Base-by-base conservation (phyloP, 2,797 vertebrate species). In the Naso thynnoides region DNA sequence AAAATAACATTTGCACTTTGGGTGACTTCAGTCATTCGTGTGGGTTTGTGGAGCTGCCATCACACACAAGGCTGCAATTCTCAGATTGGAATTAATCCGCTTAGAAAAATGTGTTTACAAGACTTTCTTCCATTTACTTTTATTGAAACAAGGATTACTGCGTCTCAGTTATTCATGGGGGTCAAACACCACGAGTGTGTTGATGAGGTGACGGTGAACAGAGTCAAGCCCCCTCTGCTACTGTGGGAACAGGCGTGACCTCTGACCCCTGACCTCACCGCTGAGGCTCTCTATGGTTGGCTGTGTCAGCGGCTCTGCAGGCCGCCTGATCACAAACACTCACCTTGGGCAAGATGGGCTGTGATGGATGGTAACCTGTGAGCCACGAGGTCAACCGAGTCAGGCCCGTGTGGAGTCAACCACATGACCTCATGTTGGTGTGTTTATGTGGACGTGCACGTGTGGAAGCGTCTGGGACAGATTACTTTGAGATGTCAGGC, bases 211-310 rank as follows among this genome's bases (percentile, higher is more conserved):
- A 92, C 82, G 69, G 82, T 82, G 84, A 93, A 58, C 88, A 92
- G 91, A 92, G 63, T 91, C 86, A 67, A 83, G 61, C 70, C 72
- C 71, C 57, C 78, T 68, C 65, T 67, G 87, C 89, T 85, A 84
- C 88, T 90, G 91, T 93, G 92, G 91, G 91, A 93, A 93, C 75
- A 80, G 80, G 70, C 58, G 5, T 62, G 82, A 91, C 92, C 92
- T 87, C 73, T 73, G 90, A 89, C 81, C 86, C 76, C 74, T 63
- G 74, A 80, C 82, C 86, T 69, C 54, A 49, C 44, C 6, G 44
- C 64, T n/a, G 66, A 66, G 69, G 69, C 68, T 63, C 53, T 62
- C 71, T 78, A 54, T 1, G 78, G 83, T 86, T 60, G 80, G 65
- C 75, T 80, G 83, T 82, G 77, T 80, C 72, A n/a, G 62, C 2